Conservation (phyloP, 2,113 vertebrate genomes). For the Nymphicus hollandicus region DNA sequence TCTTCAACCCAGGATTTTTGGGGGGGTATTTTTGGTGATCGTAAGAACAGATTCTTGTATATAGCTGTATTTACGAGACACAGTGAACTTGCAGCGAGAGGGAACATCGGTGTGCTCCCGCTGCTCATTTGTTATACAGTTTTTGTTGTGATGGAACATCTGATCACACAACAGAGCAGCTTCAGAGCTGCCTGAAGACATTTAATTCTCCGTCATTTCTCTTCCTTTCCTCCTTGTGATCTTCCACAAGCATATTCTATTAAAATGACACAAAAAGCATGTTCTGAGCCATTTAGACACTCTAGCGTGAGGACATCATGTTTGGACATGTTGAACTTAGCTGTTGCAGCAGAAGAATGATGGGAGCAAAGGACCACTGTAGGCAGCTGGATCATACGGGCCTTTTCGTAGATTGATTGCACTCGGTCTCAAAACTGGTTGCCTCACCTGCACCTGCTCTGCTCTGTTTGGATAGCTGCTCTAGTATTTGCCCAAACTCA, state of each 20-base stretch:
- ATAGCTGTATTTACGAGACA: not conserved
- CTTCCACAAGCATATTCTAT: not conserved
- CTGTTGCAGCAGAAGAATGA: not conserved
- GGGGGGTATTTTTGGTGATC: not conserved
- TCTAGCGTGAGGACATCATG: not conserved
- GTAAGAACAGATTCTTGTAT: not conserved
- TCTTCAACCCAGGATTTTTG: not conserved
- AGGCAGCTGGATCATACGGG: not conserved
- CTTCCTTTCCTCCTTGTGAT: not conserved
- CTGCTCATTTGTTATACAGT: not conserved
- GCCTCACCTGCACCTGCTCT: not conserved
- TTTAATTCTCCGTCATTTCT: not conserved
- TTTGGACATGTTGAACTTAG: not conserved
- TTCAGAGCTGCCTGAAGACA: not conserved
- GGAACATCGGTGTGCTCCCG: not conserved
- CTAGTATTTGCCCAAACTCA: not conserved
- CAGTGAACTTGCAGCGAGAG: not conserved
- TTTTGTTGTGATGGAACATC: not conserved
- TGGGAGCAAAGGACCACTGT: not conserved
- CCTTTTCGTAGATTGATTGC: not conserved
- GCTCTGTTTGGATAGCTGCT: slow-evolving; percentile 6
- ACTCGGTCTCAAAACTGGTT: not conserved
- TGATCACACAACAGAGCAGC: not conserved
- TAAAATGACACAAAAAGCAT: not conserved
- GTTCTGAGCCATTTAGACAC: not conserved